Percentiles rank a stretch among this genome's conserved stretches.
Evolutionary conservation across 2,113 vertebrate species (phyloP).

Genomic region (Eclectus roratus): DNA sequence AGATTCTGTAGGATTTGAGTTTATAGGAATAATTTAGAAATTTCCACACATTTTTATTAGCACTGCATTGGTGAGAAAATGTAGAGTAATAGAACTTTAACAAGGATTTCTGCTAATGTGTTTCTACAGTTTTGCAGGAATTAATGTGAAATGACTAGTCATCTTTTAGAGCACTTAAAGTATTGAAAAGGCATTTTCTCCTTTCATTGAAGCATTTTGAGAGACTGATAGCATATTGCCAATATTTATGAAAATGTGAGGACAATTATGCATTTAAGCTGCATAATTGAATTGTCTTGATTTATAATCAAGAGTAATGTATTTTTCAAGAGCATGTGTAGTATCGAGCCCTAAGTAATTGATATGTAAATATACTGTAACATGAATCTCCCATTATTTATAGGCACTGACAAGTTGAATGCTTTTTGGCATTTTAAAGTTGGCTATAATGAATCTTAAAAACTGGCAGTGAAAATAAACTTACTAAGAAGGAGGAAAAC

Average conservation of each 20-base stretch:
- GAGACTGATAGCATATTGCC: constrained; percentile 10
- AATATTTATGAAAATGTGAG: constrained; percentile 41
- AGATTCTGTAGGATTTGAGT: not conserved
- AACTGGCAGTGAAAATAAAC: not conserved
- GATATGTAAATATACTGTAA: constrained; percentile 40
- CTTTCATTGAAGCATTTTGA: not conserved
- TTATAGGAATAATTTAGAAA: not conserved
- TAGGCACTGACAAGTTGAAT: constrained; percentile 20
- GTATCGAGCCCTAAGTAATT: constrained; percentile 14
- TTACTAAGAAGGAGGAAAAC: not conserved
- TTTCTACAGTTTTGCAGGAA: not conserved
- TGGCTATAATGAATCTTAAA: constrained; percentile 1
- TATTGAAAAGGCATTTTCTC: constrained; percentile 5
- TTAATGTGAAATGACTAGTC: not conserved
- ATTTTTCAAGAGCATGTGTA: constrained; percentile 36
- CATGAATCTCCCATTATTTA: constrained; percentile 33
- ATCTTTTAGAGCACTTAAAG: not conserved
- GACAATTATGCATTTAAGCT: constrained; percentile 24
- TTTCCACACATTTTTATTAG: not conserved
- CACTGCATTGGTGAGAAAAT: not conserved
- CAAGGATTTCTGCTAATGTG: constrained; percentile 10
- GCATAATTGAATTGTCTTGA: constrained; percentile 26
- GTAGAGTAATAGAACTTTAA: not conserved
- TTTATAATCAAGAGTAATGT: constrained; percentile 12
- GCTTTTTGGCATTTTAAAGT: constrained; percentile 18